A percentile compares a stretch with the other conserved stretches of the same genome.
phyloP scores from a whole-genome alignment of 2,797 vertebrate species.

The Siniperca undulata region DNA sequence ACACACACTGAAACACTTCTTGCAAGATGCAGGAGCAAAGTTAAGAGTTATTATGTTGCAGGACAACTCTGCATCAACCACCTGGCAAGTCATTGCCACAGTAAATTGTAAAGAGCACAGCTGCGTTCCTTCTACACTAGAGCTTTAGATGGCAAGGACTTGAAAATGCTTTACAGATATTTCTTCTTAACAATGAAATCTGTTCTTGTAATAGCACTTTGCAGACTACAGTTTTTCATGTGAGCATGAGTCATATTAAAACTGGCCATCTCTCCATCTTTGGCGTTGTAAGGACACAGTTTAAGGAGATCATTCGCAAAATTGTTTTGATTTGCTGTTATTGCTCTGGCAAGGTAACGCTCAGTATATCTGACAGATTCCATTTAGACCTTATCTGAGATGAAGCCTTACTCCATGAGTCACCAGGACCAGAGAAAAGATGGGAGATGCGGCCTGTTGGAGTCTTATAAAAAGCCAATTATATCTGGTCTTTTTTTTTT shows the following conservation, averaged over 20 bases:
- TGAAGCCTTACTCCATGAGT: slow-evolving; percentile 64
- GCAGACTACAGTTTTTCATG: slow-evolving; percentile 44
- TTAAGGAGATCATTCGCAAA: slow-evolving; percentile 68
- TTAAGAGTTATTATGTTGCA: slow-evolving; percentile 16
- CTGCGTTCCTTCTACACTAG: slow-evolving; percentile 7
- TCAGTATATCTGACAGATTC: slow-evolving; percentile 72
- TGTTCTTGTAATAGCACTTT: slow-evolving; percentile 41
- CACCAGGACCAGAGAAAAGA: slow-evolving; percentile 58
- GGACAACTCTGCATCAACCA: slow-evolving; percentile 29
- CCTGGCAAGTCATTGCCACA: slow-evolving; percentile 12
- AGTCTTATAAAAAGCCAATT: slow-evolving; percentile 77
- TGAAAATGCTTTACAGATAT: slow-evolving; percentile 37
- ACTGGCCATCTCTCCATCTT: slow-evolving; percentile 44
- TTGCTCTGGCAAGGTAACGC: slow-evolving; percentile 67
- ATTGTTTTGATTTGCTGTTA: slow-evolving; percentile 80
- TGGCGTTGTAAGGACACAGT: slow-evolving; percentile 54
- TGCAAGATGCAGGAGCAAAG: slow-evolving; percentile 26
- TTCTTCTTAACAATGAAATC: slow-evolving; percentile 58
- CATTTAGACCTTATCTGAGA: slow-evolving; percentile 78
- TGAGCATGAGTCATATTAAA: slow-evolving; percentile 58
- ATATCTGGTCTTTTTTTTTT: slow-evolving; percentile 65
- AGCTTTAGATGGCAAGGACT: slow-evolving; percentile 5
- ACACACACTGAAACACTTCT: slow-evolving; percentile 12
- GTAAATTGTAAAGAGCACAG: slow-evolving; percentile 20
- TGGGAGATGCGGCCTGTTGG: slow-evolving; percentile 51